Percentiles rank a stretch among this genome's conserved stretches.
These are phyloP conservation scores for Clarias platycephalus DNA, from an alignment of 2,797 vertebrate species.

Conservation along the genomic window DNA sequence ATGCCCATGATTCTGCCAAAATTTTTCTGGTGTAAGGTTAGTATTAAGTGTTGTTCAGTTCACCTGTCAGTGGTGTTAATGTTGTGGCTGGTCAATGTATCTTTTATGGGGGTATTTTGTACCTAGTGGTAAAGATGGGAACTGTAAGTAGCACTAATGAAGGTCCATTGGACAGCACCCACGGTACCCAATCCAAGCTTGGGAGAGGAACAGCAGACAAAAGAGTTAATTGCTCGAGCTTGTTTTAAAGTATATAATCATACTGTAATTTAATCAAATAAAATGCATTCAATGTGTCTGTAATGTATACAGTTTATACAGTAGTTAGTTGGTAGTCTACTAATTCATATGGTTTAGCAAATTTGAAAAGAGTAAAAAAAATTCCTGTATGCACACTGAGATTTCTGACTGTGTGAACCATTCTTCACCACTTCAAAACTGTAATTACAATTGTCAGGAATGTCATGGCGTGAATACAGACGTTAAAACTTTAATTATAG, in stretches of 20 bases:
- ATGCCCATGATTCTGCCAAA: no score
- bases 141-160: not conserved
- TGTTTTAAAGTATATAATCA: not conserved
- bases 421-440: not conserved
- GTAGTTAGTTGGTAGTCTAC: not conserved
- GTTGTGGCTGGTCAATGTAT: no score
- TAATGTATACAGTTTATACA: not conserved
- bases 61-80: no score
- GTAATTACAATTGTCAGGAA: no score
- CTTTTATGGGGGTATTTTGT: not conserved
- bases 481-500: no score
- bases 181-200: not conserved
- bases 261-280: not conserved
- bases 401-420: not conserved
- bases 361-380: not conserved
- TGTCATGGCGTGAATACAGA: no score
- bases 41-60: no score
- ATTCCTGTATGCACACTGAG: not conserved
- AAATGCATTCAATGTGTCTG: not conserved
- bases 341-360: not conserved
- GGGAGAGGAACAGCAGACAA: not conserved
- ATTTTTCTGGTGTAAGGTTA: no score
- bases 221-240: not conserved
- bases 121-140: not conserved
- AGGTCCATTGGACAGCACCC: not conserved